These are phyloP conservation scores for Apogon talboti DNA, from an alignment of 2,797 vertebrate genomes.

Conservation along the genomic window DNA sequence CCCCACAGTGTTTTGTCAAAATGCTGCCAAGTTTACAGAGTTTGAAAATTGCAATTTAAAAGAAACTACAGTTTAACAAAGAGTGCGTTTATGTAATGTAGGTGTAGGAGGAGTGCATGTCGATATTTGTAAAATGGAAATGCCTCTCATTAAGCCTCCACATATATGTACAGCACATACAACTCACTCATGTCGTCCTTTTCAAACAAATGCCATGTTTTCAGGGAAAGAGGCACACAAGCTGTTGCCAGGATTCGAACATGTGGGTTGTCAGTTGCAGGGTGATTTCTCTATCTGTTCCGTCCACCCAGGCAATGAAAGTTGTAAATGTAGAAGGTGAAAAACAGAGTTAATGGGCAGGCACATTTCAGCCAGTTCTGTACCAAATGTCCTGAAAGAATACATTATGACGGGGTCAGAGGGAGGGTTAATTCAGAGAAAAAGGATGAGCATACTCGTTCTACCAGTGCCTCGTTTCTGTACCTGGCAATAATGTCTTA, in stretches of 20 bases:
- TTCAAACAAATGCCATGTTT: not conserved
- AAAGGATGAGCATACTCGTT: slow-evolving; percentile 32
- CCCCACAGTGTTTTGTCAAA: too few relatives aligned
- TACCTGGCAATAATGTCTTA: slow-evolving; percentile 44
- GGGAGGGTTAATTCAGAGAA: slow-evolving; percentile 57
- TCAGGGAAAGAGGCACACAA: not conserved
- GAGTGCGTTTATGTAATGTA: too few relatives aligned
- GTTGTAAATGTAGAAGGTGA: slow-evolving; percentile 11
- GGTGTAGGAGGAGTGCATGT: too few relatives aligned
- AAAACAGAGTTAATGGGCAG: slow-evolving; percentile 1
- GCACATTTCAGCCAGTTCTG: slow-evolving; percentile 9
- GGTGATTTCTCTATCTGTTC: slow-evolving; percentile 20
- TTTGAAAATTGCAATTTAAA: too few relatives aligned
- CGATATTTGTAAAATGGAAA: too few relatives aligned
- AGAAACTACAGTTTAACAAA: too few relatives aligned
- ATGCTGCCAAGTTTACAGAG: too few relatives aligned
- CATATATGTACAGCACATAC: not conserved
- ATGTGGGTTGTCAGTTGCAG: slow-evolving; percentile 25
- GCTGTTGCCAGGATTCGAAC: slow-evolving; percentile 7
- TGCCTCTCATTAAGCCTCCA: too few relatives aligned
- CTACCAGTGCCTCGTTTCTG: slow-evolving; percentile 9
- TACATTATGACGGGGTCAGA: slow-evolving; percentile 25
- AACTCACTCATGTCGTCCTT: not conserved
- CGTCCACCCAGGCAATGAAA: slow-evolving; percentile 9
- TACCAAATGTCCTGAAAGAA: slow-evolving; percentile 19